Evolutionary conservation across 1,140 invertebrate genomes (phyloP).

Genomic region (Dreissena polymorpha): DNA sequence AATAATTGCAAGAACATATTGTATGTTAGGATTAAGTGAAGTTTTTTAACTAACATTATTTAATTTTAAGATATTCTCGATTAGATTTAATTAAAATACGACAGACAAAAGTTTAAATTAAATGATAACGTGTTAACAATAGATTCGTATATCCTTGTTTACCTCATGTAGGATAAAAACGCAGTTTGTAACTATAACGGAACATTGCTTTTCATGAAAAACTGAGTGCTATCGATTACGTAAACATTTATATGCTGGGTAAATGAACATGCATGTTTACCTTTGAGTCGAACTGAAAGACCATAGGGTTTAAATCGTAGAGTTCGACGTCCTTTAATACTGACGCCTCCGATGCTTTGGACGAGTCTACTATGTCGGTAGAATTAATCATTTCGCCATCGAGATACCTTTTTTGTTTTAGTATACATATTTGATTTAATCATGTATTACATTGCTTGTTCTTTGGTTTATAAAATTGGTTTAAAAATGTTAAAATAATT

Average conservation of each 20-base stretch:
- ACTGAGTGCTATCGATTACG: background rate
- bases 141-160: background rate
- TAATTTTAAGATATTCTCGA: background rate
- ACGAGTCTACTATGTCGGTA: background rate
- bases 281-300: slow-evolving; percentile 1
- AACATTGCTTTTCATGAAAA: background rate
- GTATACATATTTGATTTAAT: no score
- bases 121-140: background rate
- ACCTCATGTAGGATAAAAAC: background rate
- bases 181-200: no score
- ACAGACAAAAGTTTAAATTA: background rate
- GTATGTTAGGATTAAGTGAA: background rate
- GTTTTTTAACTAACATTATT: background rate
- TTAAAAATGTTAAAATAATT: background rate
- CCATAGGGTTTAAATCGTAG: background rate
- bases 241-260: background rate
- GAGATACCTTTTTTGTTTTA: background rate
- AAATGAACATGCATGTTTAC: background rate
- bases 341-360: background rate
- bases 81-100: background rate
- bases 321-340: background rate
- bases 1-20: background rate
- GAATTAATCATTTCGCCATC: background rate
- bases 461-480: background rate
- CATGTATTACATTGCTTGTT: background rate